A percentile compares a stretch with the other conserved stretches of the same genome.
phyloP scores from a whole-genome alignment of 1,140 invertebrate genomes.

The Orchestia grillus region DNA sequence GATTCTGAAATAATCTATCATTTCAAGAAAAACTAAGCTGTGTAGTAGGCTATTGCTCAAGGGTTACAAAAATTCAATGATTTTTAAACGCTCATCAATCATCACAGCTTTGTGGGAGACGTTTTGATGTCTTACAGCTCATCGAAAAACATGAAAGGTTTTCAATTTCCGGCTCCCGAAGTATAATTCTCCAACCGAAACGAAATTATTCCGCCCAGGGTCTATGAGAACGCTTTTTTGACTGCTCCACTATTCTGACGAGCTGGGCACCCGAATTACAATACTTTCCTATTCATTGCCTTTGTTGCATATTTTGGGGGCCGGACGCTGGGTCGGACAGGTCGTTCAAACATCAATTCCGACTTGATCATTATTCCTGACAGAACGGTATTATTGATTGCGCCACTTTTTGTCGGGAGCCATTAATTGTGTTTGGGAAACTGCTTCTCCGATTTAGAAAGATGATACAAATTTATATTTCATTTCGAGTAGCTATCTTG shows the following conservation, averaged over 20 bases:
- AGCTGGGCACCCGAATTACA: neutral
- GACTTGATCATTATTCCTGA: neutral
- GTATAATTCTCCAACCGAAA: slow-evolving; percentile 6
- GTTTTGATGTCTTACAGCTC: neutral
- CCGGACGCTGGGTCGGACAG: slow-evolving; percentile 8
- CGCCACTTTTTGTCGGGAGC: neutral
- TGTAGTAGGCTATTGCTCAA: neutral
- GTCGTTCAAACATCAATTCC: neutral
- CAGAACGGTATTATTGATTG: slow-evolving; percentile 16
- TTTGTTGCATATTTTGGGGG: neutral
- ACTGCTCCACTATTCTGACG: neutral
- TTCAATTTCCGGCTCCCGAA: neutral
- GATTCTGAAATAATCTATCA: neutral
- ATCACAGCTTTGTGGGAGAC: neutral
- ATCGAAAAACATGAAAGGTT: slow-evolving; percentile 10
- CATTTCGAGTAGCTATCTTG: neutral
- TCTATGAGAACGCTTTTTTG: neutral
- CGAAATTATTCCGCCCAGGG: neutral
- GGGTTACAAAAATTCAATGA: neutral
- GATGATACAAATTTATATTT: neutral
- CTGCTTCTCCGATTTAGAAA: neutral
- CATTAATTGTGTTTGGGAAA: neutral
- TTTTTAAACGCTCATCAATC: neutral
- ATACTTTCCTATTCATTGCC: slow-evolving; percentile 5
- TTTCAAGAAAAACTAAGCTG: neutral